These are phyloP conservation scores for Melinaea menophilus DNA, from an alignment of 2,888 invertebrate species.

Conservation along the genomic window DNA sequence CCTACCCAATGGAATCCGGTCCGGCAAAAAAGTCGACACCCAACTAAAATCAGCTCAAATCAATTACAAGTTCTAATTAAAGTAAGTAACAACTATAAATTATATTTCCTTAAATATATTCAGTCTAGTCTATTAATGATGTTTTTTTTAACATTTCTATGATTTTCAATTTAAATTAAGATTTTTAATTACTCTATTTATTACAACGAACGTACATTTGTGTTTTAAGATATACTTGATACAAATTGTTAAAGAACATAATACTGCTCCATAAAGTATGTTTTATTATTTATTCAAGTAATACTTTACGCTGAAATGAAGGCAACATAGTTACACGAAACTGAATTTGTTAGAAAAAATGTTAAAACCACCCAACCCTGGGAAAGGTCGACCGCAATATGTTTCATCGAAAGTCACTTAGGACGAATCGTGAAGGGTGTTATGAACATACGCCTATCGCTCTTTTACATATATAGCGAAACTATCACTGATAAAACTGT, in stretches of 20 bases:
- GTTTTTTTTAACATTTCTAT: too few species aligned
- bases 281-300: constrained; percentile 4
- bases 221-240: background rate
- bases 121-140: background rate
- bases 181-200: too few species aligned
- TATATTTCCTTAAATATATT: background rate
- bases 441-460: constrained; percentile 6
- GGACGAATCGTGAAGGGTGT: constrained; percentile 44
- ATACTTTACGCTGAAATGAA: constrained; percentile 12
- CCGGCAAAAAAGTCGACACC: constrained; percentile 23
- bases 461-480: constrained; percentile 16
- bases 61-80: constrained; percentile 9
- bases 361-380: constrained; percentile 61
- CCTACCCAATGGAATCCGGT: constrained; percentile 38
- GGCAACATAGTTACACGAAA: constrained; percentile 35
- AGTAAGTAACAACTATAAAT: background rate
- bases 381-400: constrained; percentile 58
- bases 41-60: constrained; percentile 18
- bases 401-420: constrained; percentile 72
- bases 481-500: constrained; percentile 12
- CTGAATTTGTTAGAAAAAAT: constrained; percentile 60
- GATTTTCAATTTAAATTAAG: too few species aligned
- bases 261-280: background rate
- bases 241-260: background rate
- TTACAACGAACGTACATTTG: too few species aligned